Evolutionary conservation across 1,140 invertebrate genomes (phyloP), one percentile per base, ranked within the genome.

Genomic region (Conus ventricosus): DNA sequence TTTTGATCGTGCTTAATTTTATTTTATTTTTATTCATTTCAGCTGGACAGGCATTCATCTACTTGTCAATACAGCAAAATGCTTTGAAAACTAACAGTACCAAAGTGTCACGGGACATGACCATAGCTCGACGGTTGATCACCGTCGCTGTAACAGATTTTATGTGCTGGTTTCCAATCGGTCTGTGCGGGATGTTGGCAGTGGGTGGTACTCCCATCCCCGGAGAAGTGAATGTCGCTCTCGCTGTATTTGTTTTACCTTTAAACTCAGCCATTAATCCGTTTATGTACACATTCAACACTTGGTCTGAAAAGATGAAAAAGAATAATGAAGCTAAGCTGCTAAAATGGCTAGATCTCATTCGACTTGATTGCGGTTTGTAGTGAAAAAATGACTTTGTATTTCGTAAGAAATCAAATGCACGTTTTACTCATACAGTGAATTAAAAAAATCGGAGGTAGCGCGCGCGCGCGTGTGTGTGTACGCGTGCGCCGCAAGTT

Each of bases 251-350:
- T 71, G 87, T 91, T 51, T 71, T 91, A 17, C 91, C 91, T 3
- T 81, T 90, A 5, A 92, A 92, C 53, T 90, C 91, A 0, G 91
- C 91, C 20, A 54, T 92, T 23, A 92, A 92, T 27, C 91, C 91
- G 0, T 89, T 92, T 39, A 75, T 92, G 6, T 92, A 92, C 84
- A 91, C 92, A 5, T 75, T 76, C 7, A 88, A 88, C 82, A 17
- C 54, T 54, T 75, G 83, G 11, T 10, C 67, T n/a, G 51, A 84
- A 84, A 57, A 54, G 20, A 20, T 8, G 55, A 63, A 63, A 23
- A n/a, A 27, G 23, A 84, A 13, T 53, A 84, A 55, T 39, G 39
- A 53, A 17, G n/a, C 54, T 39, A 84, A 27, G 51, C 82, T n/a
- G 25, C 53, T 84, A 84, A 23, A 51, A 53, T 84, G 39, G 54